These are phyloP conservation scores for Mycetomoellerius zeteki DNA, from an alignment of 1,140 invertebrate genomes.

Conservation along the genomic window DNA sequence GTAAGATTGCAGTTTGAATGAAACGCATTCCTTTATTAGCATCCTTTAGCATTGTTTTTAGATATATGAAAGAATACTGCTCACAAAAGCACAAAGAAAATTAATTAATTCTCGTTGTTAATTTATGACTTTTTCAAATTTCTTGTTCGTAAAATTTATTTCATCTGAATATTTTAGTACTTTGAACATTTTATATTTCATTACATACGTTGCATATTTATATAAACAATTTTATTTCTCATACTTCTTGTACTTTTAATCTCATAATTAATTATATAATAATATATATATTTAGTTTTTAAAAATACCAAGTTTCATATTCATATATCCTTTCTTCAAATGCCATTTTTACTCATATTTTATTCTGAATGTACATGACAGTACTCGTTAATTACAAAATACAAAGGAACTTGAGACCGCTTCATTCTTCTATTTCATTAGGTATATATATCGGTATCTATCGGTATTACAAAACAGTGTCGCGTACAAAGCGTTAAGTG, in stretches of 20 bases:
- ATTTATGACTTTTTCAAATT: conserved; percentile 13
- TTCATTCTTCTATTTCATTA: neutral
- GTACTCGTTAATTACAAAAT: conserved; percentile 2
- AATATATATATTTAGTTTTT: no score
- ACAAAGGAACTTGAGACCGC: neutral
- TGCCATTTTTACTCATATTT: neutral
- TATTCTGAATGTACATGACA: neutral
- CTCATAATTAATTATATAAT: neutral
- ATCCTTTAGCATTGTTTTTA: conserved; percentile 7
- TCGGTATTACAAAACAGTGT: neutral
- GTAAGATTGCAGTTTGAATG: neutral
- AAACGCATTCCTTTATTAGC: conserved; percentile 16
- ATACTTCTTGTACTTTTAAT: neutral
- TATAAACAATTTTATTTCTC: conserved; percentile 12
- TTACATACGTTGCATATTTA: neutral
- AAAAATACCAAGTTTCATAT: neutral
- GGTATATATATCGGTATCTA: conserved; percentile 23
- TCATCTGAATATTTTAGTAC: neutral
- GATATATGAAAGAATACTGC: neutral
- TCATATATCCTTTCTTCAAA: neutral
- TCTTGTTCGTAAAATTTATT: neutral
- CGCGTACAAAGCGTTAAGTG: conserved; percentile 1
- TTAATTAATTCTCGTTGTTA: conserved; percentile 18
- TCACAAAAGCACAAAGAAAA: conserved; percentile 1
- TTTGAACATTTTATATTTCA: neutral